Evolutionary conservation across 2,797 vertebrate species (phyloP).

Genomic region (Pipistrellus pygmaeus): DNA sequence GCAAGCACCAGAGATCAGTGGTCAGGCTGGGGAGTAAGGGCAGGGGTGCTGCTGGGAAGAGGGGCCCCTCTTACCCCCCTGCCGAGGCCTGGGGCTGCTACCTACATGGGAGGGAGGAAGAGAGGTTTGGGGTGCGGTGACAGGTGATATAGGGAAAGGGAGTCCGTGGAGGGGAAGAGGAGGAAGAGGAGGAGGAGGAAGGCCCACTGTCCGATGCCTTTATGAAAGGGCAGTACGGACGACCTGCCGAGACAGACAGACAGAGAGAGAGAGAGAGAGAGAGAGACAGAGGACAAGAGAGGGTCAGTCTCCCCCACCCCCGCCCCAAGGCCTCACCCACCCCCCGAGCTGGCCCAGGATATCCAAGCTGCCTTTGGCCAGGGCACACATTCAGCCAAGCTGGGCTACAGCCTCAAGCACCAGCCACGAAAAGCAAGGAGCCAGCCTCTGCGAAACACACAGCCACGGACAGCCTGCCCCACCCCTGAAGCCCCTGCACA

Average conservation of each 20-base stretch:
- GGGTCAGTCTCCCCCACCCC: constrained; percentile 86
- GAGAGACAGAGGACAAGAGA: constrained; percentile 87
- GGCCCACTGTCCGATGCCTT: constrained; percentile 96
- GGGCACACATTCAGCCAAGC: constrained; percentile 60
- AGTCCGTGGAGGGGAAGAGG: constrained; percentile 91
- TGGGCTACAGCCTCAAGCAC: constrained; percentile 61
- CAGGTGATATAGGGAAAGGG: constrained; percentile 92
- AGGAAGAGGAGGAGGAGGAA: constrained; percentile 91
- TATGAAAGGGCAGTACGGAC: constrained; percentile 98
- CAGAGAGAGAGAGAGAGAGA: constrained; percentile 78
- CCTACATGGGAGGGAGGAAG: constrained; percentile 96
- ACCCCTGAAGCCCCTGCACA: neutral
- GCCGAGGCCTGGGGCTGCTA: constrained; percentile 88
- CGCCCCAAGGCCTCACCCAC: constrained; percentile 74
- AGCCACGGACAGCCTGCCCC: neutral
- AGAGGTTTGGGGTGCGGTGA: constrained; percentile 92
- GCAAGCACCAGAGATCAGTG: constrained; percentile 76
- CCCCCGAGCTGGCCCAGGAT: constrained; percentile 58
- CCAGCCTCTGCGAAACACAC: neutral
- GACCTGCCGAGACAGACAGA: constrained; percentile 93
- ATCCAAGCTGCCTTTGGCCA: constrained; percentile 70
- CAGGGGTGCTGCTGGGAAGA: constrained; percentile 74
- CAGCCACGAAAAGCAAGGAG: constrained; percentile 12
- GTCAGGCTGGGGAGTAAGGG: constrained; percentile 67
- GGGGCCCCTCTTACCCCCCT: constrained; percentile 77